Evolutionary conservation across 1,140 invertebrate genomes (phyloP).

Genomic region (Spodoptera frugiperda): DNA sequence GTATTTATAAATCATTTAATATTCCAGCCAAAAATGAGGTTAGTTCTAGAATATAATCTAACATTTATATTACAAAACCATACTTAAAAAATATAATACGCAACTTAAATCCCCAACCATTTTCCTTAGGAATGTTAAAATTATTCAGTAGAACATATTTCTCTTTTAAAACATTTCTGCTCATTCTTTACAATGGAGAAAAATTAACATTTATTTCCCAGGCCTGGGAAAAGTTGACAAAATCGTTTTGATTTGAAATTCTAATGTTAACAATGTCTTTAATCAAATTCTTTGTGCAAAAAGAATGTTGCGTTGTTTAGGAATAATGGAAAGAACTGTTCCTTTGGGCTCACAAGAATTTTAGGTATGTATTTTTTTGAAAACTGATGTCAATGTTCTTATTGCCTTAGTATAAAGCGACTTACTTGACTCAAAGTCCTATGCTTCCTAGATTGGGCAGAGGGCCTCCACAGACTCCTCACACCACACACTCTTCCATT

Average conservation of each 20-base stretch:
- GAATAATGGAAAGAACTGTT: neutral
- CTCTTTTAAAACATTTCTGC: neutral
- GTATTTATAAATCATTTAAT: too few species aligned
- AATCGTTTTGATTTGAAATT: conserved; percentile 20
- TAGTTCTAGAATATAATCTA: neutral
- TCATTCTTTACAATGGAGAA: conserved; percentile 13
- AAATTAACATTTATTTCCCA: conserved; percentile 23
- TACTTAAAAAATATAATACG: neutral
- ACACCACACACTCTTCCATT: too few species aligned
- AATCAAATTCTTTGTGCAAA: conserved; percentile 22
- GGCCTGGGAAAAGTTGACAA: conserved; percentile 16
- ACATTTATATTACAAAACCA: neutral
- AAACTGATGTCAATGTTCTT: too few species aligned
- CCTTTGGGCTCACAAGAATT: neutral
- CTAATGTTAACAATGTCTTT: conserved; percentile 21
- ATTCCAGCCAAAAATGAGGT: neutral
- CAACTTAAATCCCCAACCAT: neutral
- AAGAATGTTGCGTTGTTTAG: conserved; percentile 7
- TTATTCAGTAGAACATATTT: conserved; percentile 22
- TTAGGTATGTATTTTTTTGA: neutral
- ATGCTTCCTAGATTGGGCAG: too few species aligned
- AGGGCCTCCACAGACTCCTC: too few species aligned
- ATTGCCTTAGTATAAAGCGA: too few species aligned
- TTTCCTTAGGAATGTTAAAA: conserved; percentile 1
- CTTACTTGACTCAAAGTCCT: too few species aligned